Evolutionary conservation across 2,888 invertebrate genomes (phyloP).

Genomic region (Halictus quadricinctus): DNA sequence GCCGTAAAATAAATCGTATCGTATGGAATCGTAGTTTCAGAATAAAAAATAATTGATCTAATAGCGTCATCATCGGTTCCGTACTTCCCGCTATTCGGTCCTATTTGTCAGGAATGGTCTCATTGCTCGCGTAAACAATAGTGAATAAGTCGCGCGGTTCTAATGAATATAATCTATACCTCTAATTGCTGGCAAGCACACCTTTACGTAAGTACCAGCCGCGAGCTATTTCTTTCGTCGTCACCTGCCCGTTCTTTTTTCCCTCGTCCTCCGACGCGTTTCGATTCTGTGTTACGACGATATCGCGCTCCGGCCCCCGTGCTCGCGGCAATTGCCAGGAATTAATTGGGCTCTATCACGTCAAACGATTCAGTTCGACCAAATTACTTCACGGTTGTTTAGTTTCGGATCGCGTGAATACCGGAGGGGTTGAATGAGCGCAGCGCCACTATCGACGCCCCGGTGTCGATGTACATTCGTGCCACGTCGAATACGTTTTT

Average conservation of each 20-base stretch:
- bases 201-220: background rate
- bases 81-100: background rate
- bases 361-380: slow-evolving; percentile 69
- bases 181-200: background rate
- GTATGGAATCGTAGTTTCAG: too few species aligned
- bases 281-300: slow-evolving; percentile 53
- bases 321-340: slow-evolving; percentile 57
- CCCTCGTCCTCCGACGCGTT: slow-evolving; percentile 22
- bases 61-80: background rate
- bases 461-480: slow-evolving; percentile 36
- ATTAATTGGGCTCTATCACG: slow-evolving; percentile 73
- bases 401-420: slow-evolving; percentile 67
- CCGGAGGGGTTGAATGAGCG: slow-evolving; percentile 40
- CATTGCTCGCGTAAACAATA: slow-evolving; percentile 5
- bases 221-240: slow-evolving; percentile 2
- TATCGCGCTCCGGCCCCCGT: slow-evolving; percentile 31
- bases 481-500: slow-evolving; percentile 36
- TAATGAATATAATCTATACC: slow-evolving; percentile 5
- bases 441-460: slow-evolving; percentile 49
- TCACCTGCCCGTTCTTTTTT: too few species aligned
- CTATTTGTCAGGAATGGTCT: background rate
- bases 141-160: background rate
- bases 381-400: slow-evolving; percentile 71
- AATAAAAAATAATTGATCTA: background rate
- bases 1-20: too few species aligned